These are phyloP conservation scores for Harpalus rufipes DNA, from an alignment of 2,888 invertebrate species.

Conservation along the genomic window DNA sequence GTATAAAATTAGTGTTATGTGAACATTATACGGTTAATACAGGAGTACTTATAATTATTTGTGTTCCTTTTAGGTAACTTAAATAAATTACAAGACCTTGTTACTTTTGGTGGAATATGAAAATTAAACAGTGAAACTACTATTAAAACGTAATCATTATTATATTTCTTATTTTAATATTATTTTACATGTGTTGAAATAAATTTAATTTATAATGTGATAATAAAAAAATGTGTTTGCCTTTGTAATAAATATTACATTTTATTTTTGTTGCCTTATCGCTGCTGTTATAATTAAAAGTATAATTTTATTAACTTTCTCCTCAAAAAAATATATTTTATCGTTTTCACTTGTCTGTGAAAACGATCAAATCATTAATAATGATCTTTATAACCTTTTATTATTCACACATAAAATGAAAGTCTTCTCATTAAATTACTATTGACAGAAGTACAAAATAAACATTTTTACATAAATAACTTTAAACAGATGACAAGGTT, in stretches of 20 bases:
- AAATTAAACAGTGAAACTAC: too few species aligned
- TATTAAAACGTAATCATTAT: too few species aligned
- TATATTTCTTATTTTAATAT: neutral
- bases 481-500: conserved; percentile 1
- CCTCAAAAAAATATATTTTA: conserved; percentile 21
- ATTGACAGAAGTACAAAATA: conserved; percentile 1
- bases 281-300: conserved; percentile 25
- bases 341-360: conserved; percentile 33
- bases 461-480: conserved; percentile 10
- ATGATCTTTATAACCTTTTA: conserved; percentile 16
- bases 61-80: too few species aligned
- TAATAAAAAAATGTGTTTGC: neutral
- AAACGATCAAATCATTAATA: conserved; percentile 27
- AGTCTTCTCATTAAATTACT: conserved; percentile 4
- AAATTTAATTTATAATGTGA: neutral
- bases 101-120: too few species aligned
- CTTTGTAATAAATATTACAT: neutral
- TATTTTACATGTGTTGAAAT: neutral
- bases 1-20: too few species aligned
- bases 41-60: too few species aligned
- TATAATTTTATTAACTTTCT: conserved; percentile 36
- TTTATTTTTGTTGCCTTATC: conserved; percentile 1
- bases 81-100: too few species aligned
- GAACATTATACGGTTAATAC: too few species aligned
- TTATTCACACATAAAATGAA: conserved; percentile 34